Conservation (phyloP, 2,797 vertebrate species). For the Morelia viridis region DNA sequence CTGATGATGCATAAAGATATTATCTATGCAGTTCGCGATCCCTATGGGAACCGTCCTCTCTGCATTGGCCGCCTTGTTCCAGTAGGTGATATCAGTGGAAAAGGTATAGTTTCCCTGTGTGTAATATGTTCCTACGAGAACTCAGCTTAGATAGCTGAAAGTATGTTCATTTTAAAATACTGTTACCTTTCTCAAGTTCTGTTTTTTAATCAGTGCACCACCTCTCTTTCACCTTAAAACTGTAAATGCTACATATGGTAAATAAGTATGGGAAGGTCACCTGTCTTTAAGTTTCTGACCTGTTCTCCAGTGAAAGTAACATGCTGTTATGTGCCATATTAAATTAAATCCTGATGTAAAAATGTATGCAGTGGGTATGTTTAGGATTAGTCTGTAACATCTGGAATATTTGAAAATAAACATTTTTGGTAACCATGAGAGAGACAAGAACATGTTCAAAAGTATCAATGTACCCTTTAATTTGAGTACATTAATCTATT, state of each 20-base stretch:
- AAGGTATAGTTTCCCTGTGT: conserved; percentile 75
- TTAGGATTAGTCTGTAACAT: background rate
- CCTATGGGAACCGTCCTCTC: conserved; percentile 93
- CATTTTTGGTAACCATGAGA: background rate
- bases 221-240: background rate
- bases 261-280: background rate
- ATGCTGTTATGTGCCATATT: background rate
- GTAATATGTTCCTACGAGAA: background rate
- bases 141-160: background rate
- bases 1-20: conserved; percentile 95
- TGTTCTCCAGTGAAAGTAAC: background rate
- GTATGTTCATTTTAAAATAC: background rate
- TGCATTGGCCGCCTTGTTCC: conserved; percentile 92
- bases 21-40: conserved; percentile 94
- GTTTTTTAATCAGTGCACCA: background rate
- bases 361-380: background rate
- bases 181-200: background rate
- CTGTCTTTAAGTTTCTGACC: background rate
- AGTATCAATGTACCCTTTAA: background rate
- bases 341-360: background rate
- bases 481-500: background rate
- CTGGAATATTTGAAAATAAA: background rate
- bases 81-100: conserved; percentile 83
- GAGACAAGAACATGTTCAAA: background rate
- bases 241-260: background rate